Percentiles rank a stretch among this genome's conserved stretches.
These are phyloP conservation scores for Candidula unifasciata DNA, from an alignment of 2,888 invertebrate species.

Conservation along the genomic window DNA sequence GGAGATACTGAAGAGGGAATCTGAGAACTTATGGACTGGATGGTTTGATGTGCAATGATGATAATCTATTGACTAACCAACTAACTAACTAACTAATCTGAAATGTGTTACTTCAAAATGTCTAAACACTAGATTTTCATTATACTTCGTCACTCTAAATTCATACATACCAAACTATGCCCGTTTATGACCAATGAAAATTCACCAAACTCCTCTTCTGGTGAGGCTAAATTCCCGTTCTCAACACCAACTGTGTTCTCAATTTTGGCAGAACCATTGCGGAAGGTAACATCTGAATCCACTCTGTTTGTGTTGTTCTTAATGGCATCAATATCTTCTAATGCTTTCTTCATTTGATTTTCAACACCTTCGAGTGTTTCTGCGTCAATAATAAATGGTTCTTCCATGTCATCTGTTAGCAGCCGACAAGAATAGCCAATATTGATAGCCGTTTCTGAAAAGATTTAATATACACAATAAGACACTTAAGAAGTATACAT, in stretches of 20 bases:
- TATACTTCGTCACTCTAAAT: neutral
- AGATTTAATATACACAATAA: neutral
- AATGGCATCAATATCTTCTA: slow-evolving; percentile 63
- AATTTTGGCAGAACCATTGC: slow-evolving; percentile 89
- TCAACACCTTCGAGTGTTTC: slow-evolving; percentile 78
- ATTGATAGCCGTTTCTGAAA: slow-evolving; percentile 97
- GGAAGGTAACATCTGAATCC: slow-evolving; percentile 41
- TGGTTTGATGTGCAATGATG: no score
- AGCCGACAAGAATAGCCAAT: slow-evolving; percentile 99
- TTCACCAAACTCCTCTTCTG: slow-evolving; percentile 62
- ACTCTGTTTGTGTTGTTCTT: slow-evolving; percentile 44
- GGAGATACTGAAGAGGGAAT: no score
- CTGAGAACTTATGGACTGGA: no score
- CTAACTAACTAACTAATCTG: no score
- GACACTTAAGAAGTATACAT: no score
- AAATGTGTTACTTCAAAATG: no score
- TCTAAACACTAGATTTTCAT: no score
- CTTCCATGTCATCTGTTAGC: slow-evolving; percentile 96
- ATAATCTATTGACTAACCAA: no score
- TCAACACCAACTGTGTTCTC: slow-evolving; percentile 89
- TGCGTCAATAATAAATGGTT: slow-evolving; percentile 95
- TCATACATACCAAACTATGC: slow-evolving; percentile 85
- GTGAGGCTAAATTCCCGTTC: slow-evolving; percentile 45
- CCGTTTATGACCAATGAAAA: slow-evolving; percentile 98
- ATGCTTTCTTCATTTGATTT: slow-evolving; percentile 68